Base-by-base conservation (phyloP, 2,888 invertebrate genomes). In the Drosophila parthenogenetica region DNA sequence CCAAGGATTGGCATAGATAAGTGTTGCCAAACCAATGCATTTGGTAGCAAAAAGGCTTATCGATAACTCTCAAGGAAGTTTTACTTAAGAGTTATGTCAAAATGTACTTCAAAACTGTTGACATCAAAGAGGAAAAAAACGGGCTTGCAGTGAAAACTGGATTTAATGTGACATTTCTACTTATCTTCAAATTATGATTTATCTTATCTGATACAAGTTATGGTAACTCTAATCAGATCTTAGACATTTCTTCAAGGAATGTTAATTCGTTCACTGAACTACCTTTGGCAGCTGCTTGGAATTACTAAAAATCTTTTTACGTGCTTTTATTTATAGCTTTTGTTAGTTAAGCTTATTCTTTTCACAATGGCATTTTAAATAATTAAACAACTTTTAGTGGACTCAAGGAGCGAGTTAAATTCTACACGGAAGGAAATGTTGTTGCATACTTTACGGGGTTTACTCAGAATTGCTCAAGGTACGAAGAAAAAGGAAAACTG, bases 21-120 rank as follows among this genome's bases (percentile, higher is more conserved):
- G 17, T 25, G 14, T 10, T 16, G 46, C 39, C 40, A 48, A 48
- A 29, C n/a, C 48, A 39, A 42, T 19, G 29, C 29, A 48, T 16
- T 48, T 16, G 11, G 32, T 5, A 32, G 48, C 17, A 5, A 49
- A 29, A 13, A 32, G 49, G 32, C n/a, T 49, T 49, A 58, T 63
- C 58, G 42, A 63, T 43, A 35, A 40, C 8, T 55, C 19, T 29
- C 13, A 49, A 1, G 10, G 19, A 7, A 40, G 35, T 35, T 35
- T 13, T 4, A 35, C 13, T 13, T 35, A 35, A 39, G 25, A 40
- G 35, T 10, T n/a, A 16, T 29, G 19, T 32, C 39, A 16, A 35
- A 48, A 35, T 25, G 35, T 17, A 25, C 35, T 14, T 40, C 8
- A 40, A 46, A 40, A 40, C n/a, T 19, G 40, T 29, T 32, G 25